Evolutionary conservation across 2,888 invertebrate genomes (phyloP), one percentile per base, ranked within the genome.

Genomic region (Melieria omissa): DNA sequence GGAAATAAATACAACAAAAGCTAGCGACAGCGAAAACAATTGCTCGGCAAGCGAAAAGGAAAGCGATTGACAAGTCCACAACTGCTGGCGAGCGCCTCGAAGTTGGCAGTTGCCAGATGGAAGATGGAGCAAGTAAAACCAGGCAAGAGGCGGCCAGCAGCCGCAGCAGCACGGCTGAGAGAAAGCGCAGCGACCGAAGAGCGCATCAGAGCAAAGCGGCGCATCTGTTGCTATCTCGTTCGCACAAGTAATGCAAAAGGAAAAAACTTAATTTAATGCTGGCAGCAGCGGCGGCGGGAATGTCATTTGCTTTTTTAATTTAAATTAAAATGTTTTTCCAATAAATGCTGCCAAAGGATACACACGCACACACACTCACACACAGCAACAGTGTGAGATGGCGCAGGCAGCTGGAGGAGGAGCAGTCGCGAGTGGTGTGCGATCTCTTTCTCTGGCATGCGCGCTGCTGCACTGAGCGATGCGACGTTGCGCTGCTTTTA

Each of bases 1-100:
- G 67, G 45, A 63, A 58, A 69, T 65, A 75, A 71, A 71, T 63
- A 71, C 70, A 74, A 71, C 57, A 67, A 71, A 75, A 75, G 67
- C 71, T 74, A 71, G 58, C 49, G 60, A 64, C 69, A 74, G 60
- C 75, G 55, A 69, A 69, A 66, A 29, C 73, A 73, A 70, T 67
- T 64, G 68, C 45, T 46, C 2, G 16, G 42, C 16, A 29, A 44
- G n/a, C 8, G 5, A 44, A 5, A 46, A 65, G 49, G 45, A 64
- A 44, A 71, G 29, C 45, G 16, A 49, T 58, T 64, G 70, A 70
- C 64, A 70, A 74, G 70, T 3, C 29, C 29, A 29, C 29, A 29
- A 29, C 29, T 29, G 29, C 29, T 29, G 29, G 29, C 29, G 29
- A 29, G 29, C 29, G 29, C 29, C 29, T 29, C 29, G 29, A 29